Evolutionary conservation across 2,888 invertebrate species (phyloP), one percentile per base, ranked within the genome.

Genomic region (Diarsia rubi): DNA sequence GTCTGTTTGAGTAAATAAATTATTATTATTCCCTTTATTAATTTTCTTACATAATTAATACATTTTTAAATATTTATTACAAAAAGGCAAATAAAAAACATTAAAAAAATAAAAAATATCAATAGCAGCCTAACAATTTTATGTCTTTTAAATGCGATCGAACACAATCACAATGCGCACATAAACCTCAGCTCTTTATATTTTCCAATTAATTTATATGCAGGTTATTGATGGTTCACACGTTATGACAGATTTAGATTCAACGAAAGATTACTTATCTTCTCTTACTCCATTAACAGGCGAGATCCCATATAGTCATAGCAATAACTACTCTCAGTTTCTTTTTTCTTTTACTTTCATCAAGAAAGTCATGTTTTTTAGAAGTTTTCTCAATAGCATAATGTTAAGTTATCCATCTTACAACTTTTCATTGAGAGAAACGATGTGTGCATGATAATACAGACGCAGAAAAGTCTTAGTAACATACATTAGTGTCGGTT

Each of bases 281-380:
- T 44, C 24, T 73, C 8, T 62, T 62, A 49, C 52, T 24, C 67
- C 63, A 73, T 73, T 64, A 68, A 6, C 37, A 59, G 12, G 3
- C 1, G 21, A 64, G 54, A 63, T 79, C 37, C 27, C 57, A 52
- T 60, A 54, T 60, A 54, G n/a, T 63, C 49, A 57, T 62, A 2
- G 14, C n/a, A 65, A n/a, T 68, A 75, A 65, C 59, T 65, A 75
- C 65, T 78, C 57, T 80, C 42, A 1, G 8, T 75, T 65, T 63
- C 45, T 37, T 47, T 16, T 37, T 72, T 65, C 9, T 47, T 52
- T 64, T 60, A 78, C 80, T 65, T 69, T 64, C 62, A 64, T 68
- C 31, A 54, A 52, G 52, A 65, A 74, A 59, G 59, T 47, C 9
- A 52, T 52, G 2, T 78, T 78, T 78, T 73, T 62, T 73, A 44